A percentile compares a stretch with the other conserved stretches of the same genome.
Conservation (phyloP, 2,888 invertebrate species). For the Portevinia maculata region DNA sequence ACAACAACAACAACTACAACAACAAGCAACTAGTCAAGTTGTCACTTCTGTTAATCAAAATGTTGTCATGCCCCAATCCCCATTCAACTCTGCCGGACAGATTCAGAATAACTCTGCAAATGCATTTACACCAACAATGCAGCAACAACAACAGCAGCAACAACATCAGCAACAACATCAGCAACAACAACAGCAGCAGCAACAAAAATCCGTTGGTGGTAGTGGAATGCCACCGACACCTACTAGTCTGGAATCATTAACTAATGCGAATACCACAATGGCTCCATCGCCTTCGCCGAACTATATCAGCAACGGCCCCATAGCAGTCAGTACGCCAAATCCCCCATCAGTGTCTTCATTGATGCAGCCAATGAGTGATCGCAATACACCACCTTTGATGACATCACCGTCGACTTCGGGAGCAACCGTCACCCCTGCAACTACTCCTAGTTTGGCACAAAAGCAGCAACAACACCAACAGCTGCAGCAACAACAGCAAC, state of each 20-base stretch:
- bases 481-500: slow-evolving; percentile 75
- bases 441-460: slow-evolving; percentile 79
- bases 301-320: slow-evolving; percentile 82
- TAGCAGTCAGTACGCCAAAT: slow-evolving; percentile 84
- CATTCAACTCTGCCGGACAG: slow-evolving; percentile 77
- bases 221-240: slow-evolving; percentile 84
- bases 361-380: slow-evolving; percentile 85
- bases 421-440: slow-evolving; percentile 76
- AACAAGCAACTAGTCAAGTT: slow-evolving; percentile 76
- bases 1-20: slow-evolving; percentile 77
- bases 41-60: slow-evolving; percentile 74
- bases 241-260: slow-evolving; percentile 83
- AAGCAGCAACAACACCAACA: slow-evolving; percentile 76
- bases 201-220: slow-evolving; percentile 79
- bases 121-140: slow-evolving; percentile 77
- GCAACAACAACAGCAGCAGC: slow-evolving; percentile 75
- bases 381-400: slow-evolving; percentile 84
- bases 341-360: slow-evolving; percentile 86
- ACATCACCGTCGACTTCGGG: slow-evolving; percentile 79
- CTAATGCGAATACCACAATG: slow-evolving; percentile 80
- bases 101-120: slow-evolving; percentile 75
- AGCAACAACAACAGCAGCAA: slow-evolving; percentile 73
- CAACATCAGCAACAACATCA: slow-evolving; percentile 77
- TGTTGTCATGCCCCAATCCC: slow-evolving; percentile 79
- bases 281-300: slow-evolving; percentile 83